phyloP scores from a whole-genome alignment of 2,797 vertebrate species.

The Crocidura indochinensis region DNA sequence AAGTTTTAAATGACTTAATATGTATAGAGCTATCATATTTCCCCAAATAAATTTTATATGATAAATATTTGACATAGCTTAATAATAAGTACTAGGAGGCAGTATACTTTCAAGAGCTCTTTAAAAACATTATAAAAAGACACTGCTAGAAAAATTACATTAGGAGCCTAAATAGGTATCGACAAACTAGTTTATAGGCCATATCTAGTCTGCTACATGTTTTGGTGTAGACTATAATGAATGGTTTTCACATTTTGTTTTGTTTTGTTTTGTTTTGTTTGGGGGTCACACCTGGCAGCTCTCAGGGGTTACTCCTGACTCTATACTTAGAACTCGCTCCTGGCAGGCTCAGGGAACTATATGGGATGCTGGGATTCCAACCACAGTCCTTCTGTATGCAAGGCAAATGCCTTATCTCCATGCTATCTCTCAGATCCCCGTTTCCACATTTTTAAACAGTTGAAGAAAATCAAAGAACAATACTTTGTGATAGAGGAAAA shows the following conservation, averaged over 20 bases:
- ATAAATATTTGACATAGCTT: slow-evolving; percentile 21
- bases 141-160: not conserved
- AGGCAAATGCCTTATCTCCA: too few relatives aligned
- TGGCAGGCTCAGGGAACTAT: too few relatives aligned
- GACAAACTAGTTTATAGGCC: not conserved
- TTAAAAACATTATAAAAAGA: slow-evolving; percentile 40
- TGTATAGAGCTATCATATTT: slow-evolving; percentile 46
- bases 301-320: too few relatives aligned
- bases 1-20: not conserved
- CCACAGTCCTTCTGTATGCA: too few relatives aligned
- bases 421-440: too few relatives aligned
- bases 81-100: not conserved
- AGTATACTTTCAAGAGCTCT: not conserved
- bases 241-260: not conserved
- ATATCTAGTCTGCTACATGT: not conserved
- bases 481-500: slow-evolving; percentile 21
- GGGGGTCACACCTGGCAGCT: too few relatives aligned
- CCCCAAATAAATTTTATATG: not conserved
- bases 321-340: too few relatives aligned
- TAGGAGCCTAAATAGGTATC: not conserved
- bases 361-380: too few relatives aligned
- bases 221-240: not conserved
- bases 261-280: too few relatives aligned
- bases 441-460: slow-evolving; percentile 27
- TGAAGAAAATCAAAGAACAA: slow-evolving; percentile 27